Conservation (phyloP, 2,113 vertebrate genomes). For the Pseudonaja textilis region DNA sequence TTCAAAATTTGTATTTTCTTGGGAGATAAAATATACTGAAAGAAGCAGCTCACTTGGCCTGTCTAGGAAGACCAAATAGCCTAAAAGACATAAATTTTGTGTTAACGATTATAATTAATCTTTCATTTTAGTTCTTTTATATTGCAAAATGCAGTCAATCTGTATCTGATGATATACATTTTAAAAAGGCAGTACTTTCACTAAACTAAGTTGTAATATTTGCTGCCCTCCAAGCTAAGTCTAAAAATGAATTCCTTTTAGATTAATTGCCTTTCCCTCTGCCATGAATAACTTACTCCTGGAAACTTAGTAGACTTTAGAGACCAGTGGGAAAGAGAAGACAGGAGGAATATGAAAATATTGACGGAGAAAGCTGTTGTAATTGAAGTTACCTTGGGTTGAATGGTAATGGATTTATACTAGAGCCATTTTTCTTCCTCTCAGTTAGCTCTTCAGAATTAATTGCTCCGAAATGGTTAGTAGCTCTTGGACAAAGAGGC, state of each 20-base stretch:
- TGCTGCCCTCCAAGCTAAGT: not conserved
- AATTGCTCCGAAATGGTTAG: not conserved
- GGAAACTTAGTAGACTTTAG: not conserved
- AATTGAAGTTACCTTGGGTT: constrained; percentile 22
- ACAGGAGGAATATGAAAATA: not conserved
- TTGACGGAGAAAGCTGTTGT: not conserved
- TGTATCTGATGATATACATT: not conserved
- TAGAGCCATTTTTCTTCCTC: not conserved
- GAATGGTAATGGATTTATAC: constrained; percentile 4
- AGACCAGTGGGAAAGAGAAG: not conserved
- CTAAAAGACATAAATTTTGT: not conserved
- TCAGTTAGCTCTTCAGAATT: not conserved
- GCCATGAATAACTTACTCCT: not conserved
- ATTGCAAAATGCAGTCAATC: not conserved
- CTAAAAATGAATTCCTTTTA: not conserved
- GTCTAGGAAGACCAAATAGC: not conserved
- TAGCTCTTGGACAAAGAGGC: not conserved
- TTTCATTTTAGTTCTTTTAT: not conserved
- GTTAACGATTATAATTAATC: not conserved
- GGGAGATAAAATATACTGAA: not conserved
- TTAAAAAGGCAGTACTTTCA: not conserved
- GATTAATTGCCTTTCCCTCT: not conserved
- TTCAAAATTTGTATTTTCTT: not conserved
- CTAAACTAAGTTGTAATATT: not conserved
- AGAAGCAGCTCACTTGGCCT: not conserved